Base-by-base conservation (phyloP, 2,888 invertebrate genomes). In the Conchocele bisecta region DNA sequence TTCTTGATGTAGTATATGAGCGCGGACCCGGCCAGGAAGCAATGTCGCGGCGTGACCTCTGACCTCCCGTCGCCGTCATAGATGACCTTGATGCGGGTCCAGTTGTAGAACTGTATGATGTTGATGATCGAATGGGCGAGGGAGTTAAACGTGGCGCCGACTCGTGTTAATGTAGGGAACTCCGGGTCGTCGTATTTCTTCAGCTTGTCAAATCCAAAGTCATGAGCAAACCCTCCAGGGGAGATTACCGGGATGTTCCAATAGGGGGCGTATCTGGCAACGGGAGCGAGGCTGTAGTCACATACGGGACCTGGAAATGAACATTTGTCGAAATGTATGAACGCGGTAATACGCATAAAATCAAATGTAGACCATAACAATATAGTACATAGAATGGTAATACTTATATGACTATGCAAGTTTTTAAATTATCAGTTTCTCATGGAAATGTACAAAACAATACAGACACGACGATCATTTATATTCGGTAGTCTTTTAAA, bases 171-270 rank as follows among this genome's bases (percentile, higher is more conserved):
- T 0, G 83, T 76, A 4, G 58, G 50, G 51, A 75, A 86, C 33
- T 84, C 83, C 0, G 70, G 60, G 13, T 64, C 65, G 1, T 57
- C 20, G n/a, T n/a, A n/a, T n/a, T n/a, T n/a, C 3, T 26, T 28
- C 3, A 60, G 51, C 81, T 85, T 85, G 26, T 83, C 72, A 15
- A 59, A 64, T 9, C 83, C 82, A 65, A 91, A 91, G 59, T 89
- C 88, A 50, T 86, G 82, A 4, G 89, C 88, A 57, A 90, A 77
- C 3, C 88, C 91, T 2, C 90, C 90, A 4, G 91, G 85, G 13
- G 97, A 96, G 83, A 97, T 96, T 81, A 97, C 95, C 0, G 97
- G 97, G 0, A 95, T 94, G 89, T 97, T 96, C 97, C 97, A 97
- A 90, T 95, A 96, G 2, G 96, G 96, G 0, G 97, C 96, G 56